Evolutionary conservation across 35 echinoderm and acorn worm species (phyloP).

Genomic region (Apostichopus parvimensis): DNA sequence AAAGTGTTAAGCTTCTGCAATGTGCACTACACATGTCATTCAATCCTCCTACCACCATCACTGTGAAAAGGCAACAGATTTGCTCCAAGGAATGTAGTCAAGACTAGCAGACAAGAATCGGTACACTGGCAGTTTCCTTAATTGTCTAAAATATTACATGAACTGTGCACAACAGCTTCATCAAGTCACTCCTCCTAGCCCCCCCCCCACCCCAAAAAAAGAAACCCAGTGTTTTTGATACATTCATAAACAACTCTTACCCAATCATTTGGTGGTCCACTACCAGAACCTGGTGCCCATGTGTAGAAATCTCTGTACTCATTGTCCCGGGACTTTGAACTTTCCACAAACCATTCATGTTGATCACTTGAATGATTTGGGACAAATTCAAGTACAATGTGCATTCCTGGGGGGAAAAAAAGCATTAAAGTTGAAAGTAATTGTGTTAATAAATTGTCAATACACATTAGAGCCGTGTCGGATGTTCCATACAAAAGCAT

Average conservation of each 20-base stretch:
- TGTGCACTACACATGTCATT: too few species aligned
- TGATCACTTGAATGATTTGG: conserved; percentile 95
- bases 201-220: not conserved
- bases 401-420: conserved; percentile 63
- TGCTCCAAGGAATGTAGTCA: too few species aligned
- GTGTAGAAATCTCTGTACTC: conserved; percentile 82
- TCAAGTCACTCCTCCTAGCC: not conserved
- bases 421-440: not conserved
- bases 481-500: too few species aligned
- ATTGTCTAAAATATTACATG: too few species aligned
- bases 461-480: too few species aligned
- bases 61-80: too few species aligned
- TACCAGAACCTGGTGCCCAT: conserved; percentile 65
- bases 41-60: too few species aligned
- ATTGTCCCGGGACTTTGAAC: conserved; percentile 50
- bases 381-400: conserved; percentile 86
- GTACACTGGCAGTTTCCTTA: too few species aligned
- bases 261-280: conserved; percentile 74
- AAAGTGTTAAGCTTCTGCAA: too few species aligned
- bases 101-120: too few species aligned
- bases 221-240: too few species aligned
- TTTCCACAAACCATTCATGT: conserved; percentile 83
- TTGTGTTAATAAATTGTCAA: not conserved
- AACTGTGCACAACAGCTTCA: too few species aligned
- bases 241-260: conserved; percentile 40